Base-by-base conservation (phyloP, 2,888 invertebrate species). In the Orthosia gracilis region DNA sequence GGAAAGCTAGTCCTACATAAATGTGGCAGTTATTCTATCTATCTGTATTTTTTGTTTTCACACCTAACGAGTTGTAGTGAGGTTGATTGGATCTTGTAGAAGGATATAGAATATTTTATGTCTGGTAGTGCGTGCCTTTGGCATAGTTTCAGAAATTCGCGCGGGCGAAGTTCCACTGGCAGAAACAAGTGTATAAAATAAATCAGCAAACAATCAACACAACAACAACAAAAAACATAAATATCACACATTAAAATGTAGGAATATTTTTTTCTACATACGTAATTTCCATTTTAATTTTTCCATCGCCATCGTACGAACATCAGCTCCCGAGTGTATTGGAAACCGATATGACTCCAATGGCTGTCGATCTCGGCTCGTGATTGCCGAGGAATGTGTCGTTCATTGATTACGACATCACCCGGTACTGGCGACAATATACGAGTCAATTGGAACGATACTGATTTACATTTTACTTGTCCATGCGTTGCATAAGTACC, bases 301-400 rank as follows among this genome's bases (percentile, higher is more conserved):
- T 49, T 49, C 13, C 21, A 57, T 0, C 4, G 40, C 40, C 40
- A 40, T 40, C 4, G 21, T 54, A 13, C 21, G 54, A 23, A 15
- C 13, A 21, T n/a, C 4, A 21, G 61, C 0, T 62, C 59, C 45
- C 62, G 4, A 2, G 69, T 58, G 67, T 55, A 84, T 78, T 85
- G 86, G 83, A 78, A 76, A 87, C 74, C 12, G n/a, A 69, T 85
- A 73, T 58, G 50, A 68, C 75, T 72, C 76, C 69, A 86, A 86
- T 86, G 81, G 78, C 73, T 52, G 62, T 55, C 57, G 77, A 86
- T 84, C 76, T 76, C 70, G 61, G 61, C 66, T 71, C 69, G 79
- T 86, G 86, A 86, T 80, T 80, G 85, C 54, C 69, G 75, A 70
- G 74, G 61, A 80, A 78, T 84, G 76, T 84, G 76, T 74, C 78